Conservation (phyloP, 92 coral and sea anemone genomes). For the Zoanthus sociatus region DNA sequence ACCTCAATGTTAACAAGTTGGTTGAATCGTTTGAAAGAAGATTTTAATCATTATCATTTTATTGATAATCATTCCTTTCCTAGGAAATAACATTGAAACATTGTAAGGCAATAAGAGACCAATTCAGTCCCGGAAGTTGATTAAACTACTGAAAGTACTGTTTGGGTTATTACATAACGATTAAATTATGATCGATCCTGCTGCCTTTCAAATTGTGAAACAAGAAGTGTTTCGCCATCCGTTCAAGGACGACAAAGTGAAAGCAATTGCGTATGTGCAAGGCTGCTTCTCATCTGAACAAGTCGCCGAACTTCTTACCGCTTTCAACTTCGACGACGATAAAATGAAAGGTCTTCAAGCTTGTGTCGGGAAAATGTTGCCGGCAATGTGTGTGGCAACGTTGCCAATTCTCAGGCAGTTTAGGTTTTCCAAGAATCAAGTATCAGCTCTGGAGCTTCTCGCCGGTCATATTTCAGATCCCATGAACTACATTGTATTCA, state of each 20-base stretch:
- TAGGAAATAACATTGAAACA: neutral
- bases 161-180: neutral
- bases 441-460: slow-evolving; percentile 76
- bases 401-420: slow-evolving; percentile 76
- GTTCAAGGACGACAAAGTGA: slow-evolving; percentile 81
- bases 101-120: neutral
- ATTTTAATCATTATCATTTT: no score
- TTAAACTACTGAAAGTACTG: no score
- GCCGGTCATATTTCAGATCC: slow-evolving; percentile 79
- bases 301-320: slow-evolving; percentile 73
- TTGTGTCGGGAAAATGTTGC: slow-evolving; percentile 82
- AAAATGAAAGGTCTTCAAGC: slow-evolving; percentile 78
- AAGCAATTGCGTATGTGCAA: slow-evolving; percentile 87
- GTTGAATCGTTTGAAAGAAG: neutral
- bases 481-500: slow-evolving; percentile 68
- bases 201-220: slow-evolving; percentile 77
- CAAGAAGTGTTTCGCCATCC: slow-evolving; percentile 87
- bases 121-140: no score
- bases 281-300: slow-evolving; percentile 87
- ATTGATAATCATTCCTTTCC: neutral
- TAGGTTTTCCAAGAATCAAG: slow-evolving; percentile 68
- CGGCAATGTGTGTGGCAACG: slow-evolving; percentile 76
- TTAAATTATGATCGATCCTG: slow-evolving; percentile 73
- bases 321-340: slow-evolving; percentile 79
- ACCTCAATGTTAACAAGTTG: neutral